Evolutionary conservation across 2,888 invertebrate genomes (phyloP), one percentile per base, ranked within the genome.

Genomic region (Caenorhabditis panamensis): DNA sequence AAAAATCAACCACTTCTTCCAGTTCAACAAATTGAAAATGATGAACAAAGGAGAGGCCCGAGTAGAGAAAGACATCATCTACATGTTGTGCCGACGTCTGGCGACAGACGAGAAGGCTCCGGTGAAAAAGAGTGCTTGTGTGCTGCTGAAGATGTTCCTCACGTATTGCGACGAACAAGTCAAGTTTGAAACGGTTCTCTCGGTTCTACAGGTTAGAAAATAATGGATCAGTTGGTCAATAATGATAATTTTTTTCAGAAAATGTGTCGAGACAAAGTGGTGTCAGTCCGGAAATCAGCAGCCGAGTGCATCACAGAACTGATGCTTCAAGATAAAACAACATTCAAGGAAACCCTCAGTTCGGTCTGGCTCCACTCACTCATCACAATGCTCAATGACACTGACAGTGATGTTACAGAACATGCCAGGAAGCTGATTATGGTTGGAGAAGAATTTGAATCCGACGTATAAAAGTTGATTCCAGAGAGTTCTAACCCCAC

Each of bases 301-400:
- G 71, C 72, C 0, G 77, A 81, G 24, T 58, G 67, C 26, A 37
- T 81, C 31, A 81, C 71, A 0, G 77, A 72, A 8, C 36, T 81
- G 20, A 81, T 81, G 81, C n/a, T 72, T 5, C 8, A 22, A 1
- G 72, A 67, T 4, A 56, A 58, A 1, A 31, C 72, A 6, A 2
- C 16, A 11, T 81, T 76, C 44, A 66, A 72, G 24, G 59, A 80
- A n/a, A 41, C 8, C 6, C 59, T 81, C 26, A 68, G 76, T 20
- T 49, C 58, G 1, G 77, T 62, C 49, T 81, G 81, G 81, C 63
- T 81, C 5, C 37, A 71, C 37, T 68, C 72, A 0, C 37, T 81
- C 26, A 69, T 81, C 53, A 53, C 56, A 5, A 58, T 81, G 72
- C 63, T 81, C 24, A 73, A 81, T 28, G 81, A 81, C 18, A 49